These are phyloP conservation scores for Anaspis maculata DNA, from an alignment of 2,888 invertebrate genomes.

Conservation along the genomic window DNA sequence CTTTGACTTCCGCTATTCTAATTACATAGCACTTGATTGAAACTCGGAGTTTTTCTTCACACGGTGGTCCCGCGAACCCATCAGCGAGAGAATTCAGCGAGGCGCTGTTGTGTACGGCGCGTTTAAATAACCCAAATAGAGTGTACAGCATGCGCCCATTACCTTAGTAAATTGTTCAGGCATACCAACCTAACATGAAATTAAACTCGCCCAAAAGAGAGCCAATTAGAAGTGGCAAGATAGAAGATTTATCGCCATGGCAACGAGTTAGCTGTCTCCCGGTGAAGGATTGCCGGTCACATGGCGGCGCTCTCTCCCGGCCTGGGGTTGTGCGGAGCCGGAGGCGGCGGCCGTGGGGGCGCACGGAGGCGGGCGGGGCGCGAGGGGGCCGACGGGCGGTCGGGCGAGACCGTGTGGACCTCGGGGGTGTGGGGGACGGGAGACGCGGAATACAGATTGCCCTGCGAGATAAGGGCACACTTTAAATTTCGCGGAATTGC, in stretches of 20 bases:
- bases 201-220: slow-evolving; percentile 40
- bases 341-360: slow-evolving; percentile 17
- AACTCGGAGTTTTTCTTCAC: too few species aligned
- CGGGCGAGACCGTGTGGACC: slow-evolving; percentile 12
- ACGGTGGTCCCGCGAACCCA: too few species aligned
- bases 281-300: slow-evolving; percentile 42
- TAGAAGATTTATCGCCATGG: slow-evolving; percentile 44
- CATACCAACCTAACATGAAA: slow-evolving; percentile 34
- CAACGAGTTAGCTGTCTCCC: slow-evolving; percentile 41
- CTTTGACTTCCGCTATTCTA: too few species aligned
- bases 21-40: too few species aligned
- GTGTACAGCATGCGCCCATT: slow-evolving; percentile 23
- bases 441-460: slow-evolving; percentile 26
- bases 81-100: too few species aligned
- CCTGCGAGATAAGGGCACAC: slow-evolving; percentile 29
- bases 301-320: too few species aligned
- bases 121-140: slow-evolving; percentile 14
- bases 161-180: slow-evolving; percentile 28
- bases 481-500: slow-evolving; percentile 33
- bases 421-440: not conserved
- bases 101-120: too few species aligned
- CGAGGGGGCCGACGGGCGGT: slow-evolving; percentile 16
- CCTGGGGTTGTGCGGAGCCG: slow-evolving; percentile 19
- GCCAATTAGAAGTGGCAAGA: slow-evolving; percentile 45
- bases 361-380: slow-evolving; percentile 12